Percentiles rank a stretch among this genome's conserved stretches.
Conservation (phyloP, 2,113 vertebrate genomes). For the Tauraco erythrolophus region DNA sequence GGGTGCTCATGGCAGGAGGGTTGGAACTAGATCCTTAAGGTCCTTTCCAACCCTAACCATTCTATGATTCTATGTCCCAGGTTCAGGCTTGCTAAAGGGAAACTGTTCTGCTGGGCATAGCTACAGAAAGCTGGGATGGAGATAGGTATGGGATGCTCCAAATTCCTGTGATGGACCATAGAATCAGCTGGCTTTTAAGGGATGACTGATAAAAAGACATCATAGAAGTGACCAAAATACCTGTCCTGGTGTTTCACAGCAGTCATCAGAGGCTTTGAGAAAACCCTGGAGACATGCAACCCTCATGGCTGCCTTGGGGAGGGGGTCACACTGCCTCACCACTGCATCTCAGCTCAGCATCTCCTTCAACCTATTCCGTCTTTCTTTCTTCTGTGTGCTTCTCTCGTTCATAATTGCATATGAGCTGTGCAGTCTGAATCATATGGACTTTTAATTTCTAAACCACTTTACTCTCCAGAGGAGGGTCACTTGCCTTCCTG, state of each 20-base stretch:
- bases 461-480: background rate
- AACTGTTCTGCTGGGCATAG: background rate
- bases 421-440: background rate
- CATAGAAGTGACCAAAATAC: background rate
- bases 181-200: background rate
- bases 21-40: no score
- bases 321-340: background rate
- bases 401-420: background rate
- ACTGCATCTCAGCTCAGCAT: background rate
- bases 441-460: background rate
- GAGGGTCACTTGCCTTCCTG: background rate
- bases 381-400: background rate
- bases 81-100: background rate
- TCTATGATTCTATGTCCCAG: background rate
- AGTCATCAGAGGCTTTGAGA: background rate
- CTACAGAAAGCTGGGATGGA: background rate
- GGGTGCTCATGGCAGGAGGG: no score
- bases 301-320: background rate
- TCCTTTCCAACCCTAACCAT: no score
- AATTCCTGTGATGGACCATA: background rate
- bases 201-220: background rate
- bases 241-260: background rate
- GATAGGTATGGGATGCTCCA: background rate
- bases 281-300: background rate
- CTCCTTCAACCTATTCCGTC: background rate